phyloP scores from a whole-genome alignment of 37 sponge, comb jelly and placozoan genomes.

The Beroe ovata region DNA sequence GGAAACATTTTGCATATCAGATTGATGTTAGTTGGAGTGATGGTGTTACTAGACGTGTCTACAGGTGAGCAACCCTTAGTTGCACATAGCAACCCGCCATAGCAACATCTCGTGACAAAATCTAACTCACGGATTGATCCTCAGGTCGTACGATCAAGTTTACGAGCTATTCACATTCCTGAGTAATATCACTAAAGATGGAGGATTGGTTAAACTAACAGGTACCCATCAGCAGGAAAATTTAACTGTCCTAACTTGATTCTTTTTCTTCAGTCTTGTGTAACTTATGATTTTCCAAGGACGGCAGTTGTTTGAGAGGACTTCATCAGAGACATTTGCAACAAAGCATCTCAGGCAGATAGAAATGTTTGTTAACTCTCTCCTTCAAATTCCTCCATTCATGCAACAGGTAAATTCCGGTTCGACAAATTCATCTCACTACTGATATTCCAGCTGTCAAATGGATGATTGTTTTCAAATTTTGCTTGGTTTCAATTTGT shows the following conservation, averaged over 20 bases:
- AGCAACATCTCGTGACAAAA: too few relatives aligned
- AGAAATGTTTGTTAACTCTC: constrained; percentile 3
- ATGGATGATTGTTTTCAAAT: too few relatives aligned
- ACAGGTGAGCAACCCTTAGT: not conserved
- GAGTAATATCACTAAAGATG: constrained; percentile 28
- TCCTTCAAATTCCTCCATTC: constrained; percentile 3
- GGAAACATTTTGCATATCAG: constrained; percentile 39
- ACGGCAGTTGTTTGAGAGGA: constrained; percentile 15
- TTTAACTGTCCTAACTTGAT: too few relatives aligned
- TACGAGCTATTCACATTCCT: constrained; percentile 5
- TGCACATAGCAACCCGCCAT: not conserved
- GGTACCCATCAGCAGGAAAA: too few relatives aligned
- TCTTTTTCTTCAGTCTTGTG: not conserved
- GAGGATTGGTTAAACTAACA: constrained; percentile 13
- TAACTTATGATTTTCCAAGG: not conserved
- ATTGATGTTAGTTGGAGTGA: constrained; percentile 40
- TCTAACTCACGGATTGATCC: too few relatives aligned
- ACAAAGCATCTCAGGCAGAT: constrained; percentile 5
- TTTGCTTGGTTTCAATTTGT: too few relatives aligned
- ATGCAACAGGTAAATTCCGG: constrained; percentile 59
- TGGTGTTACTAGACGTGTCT: not conserved
- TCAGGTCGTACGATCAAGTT: constrained; percentile 40
- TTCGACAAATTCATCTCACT: too few relatives aligned
- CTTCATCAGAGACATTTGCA: not conserved
- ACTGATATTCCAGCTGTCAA: too few relatives aligned